Conservation (phyloP, 2,888 invertebrate species). For the Erebia palarica region DNA sequence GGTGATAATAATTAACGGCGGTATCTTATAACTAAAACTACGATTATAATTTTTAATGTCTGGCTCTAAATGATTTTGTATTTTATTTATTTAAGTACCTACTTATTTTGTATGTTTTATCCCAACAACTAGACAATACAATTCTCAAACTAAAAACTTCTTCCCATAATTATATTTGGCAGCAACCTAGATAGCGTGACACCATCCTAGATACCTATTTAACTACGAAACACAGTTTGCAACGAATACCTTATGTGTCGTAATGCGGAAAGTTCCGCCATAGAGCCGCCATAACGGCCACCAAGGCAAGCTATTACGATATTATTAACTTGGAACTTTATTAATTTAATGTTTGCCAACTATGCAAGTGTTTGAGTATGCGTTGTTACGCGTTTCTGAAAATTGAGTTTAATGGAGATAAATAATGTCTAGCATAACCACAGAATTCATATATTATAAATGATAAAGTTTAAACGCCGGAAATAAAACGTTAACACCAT, state of each 20-base stretch:
- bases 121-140: too few species aligned
- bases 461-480: too few species aligned
- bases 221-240: slow-evolving; percentile 38
- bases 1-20: too few species aligned
- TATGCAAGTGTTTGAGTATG: slow-evolving; percentile 34
- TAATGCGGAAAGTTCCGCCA: slow-evolving; percentile 72
- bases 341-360: slow-evolving; percentile 41
- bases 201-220: slow-evolving; percentile 29
- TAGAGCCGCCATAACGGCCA: slow-evolving; percentile 63
- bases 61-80: too few species aligned
- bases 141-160: too few species aligned
- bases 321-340: slow-evolving; percentile 69
- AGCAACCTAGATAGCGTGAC: slow-evolving; percentile 22
- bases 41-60: too few species aligned
- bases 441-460: too few species aligned
- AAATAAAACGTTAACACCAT: background rate
- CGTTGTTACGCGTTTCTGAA: slow-evolving; percentile 14
- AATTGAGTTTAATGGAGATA: slow-evolving; percentile 26
- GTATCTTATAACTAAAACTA: too few species aligned
- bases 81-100: too few species aligned
- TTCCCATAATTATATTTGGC: background rate
- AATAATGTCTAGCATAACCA: background rate
- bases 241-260: slow-evolving; percentile 60
- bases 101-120: too few species aligned
- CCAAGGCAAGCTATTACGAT: slow-evolving; percentile 57